phyloP scores from a whole-genome alignment of 2,888 invertebrate species.

The Agriopis aurantiaria region DNA sequence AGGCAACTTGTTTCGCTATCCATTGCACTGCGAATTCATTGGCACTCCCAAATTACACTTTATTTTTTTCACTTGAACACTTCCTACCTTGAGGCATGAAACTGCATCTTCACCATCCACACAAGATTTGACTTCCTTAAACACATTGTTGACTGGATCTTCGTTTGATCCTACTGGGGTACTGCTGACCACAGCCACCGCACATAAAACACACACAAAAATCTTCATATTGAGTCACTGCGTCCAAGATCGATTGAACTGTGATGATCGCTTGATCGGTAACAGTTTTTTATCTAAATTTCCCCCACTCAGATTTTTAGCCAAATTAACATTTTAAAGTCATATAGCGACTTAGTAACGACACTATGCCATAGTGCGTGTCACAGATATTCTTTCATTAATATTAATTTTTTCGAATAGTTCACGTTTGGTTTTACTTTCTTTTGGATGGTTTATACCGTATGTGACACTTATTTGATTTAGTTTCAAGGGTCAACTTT shows the following conservation, averaged over 20 bases:
- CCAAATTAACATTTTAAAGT: conserved; percentile 77
- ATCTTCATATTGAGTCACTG: conserved; percentile 72
- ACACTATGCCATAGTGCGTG: conserved; percentile 75
- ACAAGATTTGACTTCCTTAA: conserved; percentile 32
- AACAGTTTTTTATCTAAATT: conserved; percentile 81
- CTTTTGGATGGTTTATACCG: conserved; percentile 62
- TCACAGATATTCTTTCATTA: conserved; percentile 73
- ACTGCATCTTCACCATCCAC: conserved; percentile 55
- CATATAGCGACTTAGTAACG: conserved; percentile 68
- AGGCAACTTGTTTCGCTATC: conserved; percentile 4
- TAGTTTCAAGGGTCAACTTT: conserved; percentile 38
- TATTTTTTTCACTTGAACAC: conserved; percentile 38
- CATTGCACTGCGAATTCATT: conserved; percentile 10
- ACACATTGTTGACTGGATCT: conserved; percentile 11
- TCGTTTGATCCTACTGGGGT: conserved; percentile 54
- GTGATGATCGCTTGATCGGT: conserved; percentile 74
- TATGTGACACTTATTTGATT: conserved; percentile 46
- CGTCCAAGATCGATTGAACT: conserved; percentile 73
- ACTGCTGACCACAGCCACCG: conserved; percentile 64
- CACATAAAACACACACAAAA: conserved; percentile 69
- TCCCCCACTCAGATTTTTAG: conserved; percentile 73
- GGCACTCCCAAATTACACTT: conserved; percentile 10
- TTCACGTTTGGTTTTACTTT: conserved; percentile 67
- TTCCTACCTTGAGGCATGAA: conserved; percentile 79
- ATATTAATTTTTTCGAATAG: conserved; percentile 74